These are phyloP conservation scores for Psettodes erumei DNA, from an alignment of 2,113 vertebrate genomes.

Conservation along the genomic window DNA sequence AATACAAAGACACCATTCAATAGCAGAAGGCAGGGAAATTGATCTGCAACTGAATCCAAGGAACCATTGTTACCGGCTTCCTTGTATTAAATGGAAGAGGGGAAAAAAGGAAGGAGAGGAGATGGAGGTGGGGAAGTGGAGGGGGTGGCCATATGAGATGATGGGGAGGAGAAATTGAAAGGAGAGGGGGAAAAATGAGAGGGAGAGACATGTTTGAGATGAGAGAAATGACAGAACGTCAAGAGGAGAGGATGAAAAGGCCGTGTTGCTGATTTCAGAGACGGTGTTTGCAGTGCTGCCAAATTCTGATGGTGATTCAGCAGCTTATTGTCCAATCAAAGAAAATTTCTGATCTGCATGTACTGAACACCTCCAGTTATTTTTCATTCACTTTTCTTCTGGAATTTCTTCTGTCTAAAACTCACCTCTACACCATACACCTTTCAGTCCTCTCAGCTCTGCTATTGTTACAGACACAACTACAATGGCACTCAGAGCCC, in stretches of 20 bases:
- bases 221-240: neutral
- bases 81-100: constrained; percentile 48
- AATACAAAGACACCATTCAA: constrained; percentile 63
- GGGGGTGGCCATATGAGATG: neutral
- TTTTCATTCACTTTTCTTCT: no score
- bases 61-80: constrained; percentile 53
- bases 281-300: neutral
- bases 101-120: constrained; percentile 40
- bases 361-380: no score
- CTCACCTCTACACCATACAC: no score
- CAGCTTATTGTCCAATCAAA: neutral
- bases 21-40: constrained; percentile 51
- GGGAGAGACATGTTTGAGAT: neutral
- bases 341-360: no score
- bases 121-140: constrained; percentile 7
- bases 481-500: no score
- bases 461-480: neutral
- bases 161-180: neutral
- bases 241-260: neutral
- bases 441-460: no score
- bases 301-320: neutral
- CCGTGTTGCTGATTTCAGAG: neutral
- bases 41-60: constrained; percentile 47
- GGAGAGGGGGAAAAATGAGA: neutral
- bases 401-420: no score